A percentile compares a stretch with the other conserved stretches of the same genome.
These are phyloP conservation scores for Deilephila elpenor DNA, from an alignment of 2,888 invertebrate genomes.

Conservation along the genomic window DNA sequence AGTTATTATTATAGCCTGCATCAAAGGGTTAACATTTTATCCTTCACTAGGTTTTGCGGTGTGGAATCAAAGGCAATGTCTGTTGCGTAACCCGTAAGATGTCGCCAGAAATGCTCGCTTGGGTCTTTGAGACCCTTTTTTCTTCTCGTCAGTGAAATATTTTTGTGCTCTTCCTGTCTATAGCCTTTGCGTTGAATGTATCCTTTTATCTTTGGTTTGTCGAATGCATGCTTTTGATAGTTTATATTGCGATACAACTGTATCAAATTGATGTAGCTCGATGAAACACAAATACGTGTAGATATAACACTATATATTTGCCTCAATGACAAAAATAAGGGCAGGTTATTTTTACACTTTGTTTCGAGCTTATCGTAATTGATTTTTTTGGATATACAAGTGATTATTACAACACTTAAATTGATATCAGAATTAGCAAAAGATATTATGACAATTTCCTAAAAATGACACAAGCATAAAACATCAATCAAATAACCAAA, in stretches of 20 bases:
- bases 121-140: slow-evolving; percentile 1
- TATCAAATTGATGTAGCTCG: too few relatives aligned
- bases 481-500: background rate
- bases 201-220: background rate
- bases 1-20: too few relatives aligned
- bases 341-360: too few relatives aligned
- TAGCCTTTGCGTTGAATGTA: background rate
- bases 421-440: too few relatives aligned
- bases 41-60: background rate
- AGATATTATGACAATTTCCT: too few relatives aligned
- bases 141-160: slow-evolving; percentile 8
- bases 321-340: too few relatives aligned
- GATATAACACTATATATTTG: too few relatives aligned
- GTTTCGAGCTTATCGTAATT: too few relatives aligned
- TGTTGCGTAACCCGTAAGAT: slow-evolving; percentile 10
- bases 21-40: slow-evolving; percentile 17
- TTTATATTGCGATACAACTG: background rate
- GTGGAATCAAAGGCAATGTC: slow-evolving; percentile 12
- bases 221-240: background rate
- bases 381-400: too few relatives aligned
- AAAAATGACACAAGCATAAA: too few relatives aligned
- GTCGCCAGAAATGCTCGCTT: background rate
- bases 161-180: slow-evolving; percentile 1
- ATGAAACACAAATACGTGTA: too few relatives aligned
- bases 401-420: too few relatives aligned